A percentile compares a stretch with the other conserved stretches of the same genome.
These are phyloP conservation scores for Cherax quadricarinatus DNA, from an alignment of 1,140 invertebrate genomes.

Conservation along the genomic window DNA sequence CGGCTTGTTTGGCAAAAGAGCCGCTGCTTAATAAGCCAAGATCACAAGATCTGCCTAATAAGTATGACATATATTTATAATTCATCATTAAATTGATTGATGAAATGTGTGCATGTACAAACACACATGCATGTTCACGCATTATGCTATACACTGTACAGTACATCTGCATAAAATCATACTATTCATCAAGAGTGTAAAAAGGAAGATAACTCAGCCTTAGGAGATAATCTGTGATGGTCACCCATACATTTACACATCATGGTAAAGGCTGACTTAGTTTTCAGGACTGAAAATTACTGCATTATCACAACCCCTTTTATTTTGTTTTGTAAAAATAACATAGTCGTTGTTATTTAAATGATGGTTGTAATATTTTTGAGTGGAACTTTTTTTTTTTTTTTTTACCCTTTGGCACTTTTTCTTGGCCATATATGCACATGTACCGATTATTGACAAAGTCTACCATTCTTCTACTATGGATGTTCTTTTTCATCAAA, in stretches of 20 bases:
- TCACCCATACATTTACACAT: neutral
- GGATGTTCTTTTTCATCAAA: neutral
- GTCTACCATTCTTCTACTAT: neutral
- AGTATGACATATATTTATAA: too few species aligned
- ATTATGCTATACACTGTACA: neutral
- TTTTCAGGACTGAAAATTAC: neutral
- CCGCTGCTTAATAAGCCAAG: too few species aligned
- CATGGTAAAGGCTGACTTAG: neutral
- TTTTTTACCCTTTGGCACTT: neutral
- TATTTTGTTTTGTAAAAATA: neutral
- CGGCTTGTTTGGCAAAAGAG: too few species aligned
- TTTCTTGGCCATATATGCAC: constrained; percentile 5
- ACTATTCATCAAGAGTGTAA: neutral
- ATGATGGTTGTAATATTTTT: neutral
- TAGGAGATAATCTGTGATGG: neutral
- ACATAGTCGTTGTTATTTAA: neutral
- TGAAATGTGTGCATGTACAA: neutral
- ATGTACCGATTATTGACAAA: neutral
- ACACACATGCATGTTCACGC: constrained; percentile 1
- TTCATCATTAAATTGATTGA: neutral
- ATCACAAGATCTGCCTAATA: too few species aligned
- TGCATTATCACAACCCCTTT: neutral
- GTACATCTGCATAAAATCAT: neutral
- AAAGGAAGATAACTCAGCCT: neutral
- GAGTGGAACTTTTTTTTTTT: neutral